Evolutionary conservation across 2,888 invertebrate genomes (phyloP).

Genomic region (Chrysopilus asiliformis): DNA sequence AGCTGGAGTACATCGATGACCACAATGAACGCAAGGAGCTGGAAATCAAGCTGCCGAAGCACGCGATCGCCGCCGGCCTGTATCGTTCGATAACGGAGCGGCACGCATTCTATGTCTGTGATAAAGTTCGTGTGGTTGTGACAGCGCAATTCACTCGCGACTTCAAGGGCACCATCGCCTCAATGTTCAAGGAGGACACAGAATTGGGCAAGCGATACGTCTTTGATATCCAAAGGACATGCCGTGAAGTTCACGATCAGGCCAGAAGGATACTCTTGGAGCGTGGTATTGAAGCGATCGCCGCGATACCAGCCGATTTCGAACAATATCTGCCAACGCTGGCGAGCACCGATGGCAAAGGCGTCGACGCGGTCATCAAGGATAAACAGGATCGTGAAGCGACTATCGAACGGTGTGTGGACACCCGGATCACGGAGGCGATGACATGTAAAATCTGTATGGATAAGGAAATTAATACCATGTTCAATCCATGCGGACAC

Average conservation of each 20-base stretch:
- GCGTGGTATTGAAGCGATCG: slow-evolving; percentile 28
- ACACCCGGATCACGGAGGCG: slow-evolving; percentile 43
- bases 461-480: slow-evolving; percentile 69
- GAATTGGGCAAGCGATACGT: slow-evolving; percentile 79
- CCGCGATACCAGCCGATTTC: slow-evolving; percentile 4
- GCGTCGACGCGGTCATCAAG: too few species aligned
- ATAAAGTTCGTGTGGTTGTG: slow-evolving; percentile 76
- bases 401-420: slow-evolving; percentile 33
- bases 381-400: slow-evolving; percentile 30
- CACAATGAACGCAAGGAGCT: slow-evolving; percentile 51
- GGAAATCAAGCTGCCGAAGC: slow-evolving; percentile 68
- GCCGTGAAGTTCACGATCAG: slow-evolving; percentile 80
- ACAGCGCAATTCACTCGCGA: slow-evolving; percentile 81
- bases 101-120: slow-evolving; percentile 86
- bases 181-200: slow-evolving; percentile 80
- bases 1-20: slow-evolving; percentile 58
- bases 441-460: slow-evolving; percentile 80
- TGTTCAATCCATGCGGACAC: slow-evolving; percentile 81
- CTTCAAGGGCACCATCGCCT: slow-evolving; percentile 78
- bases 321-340: slow-evolving; percentile 16
- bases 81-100: slow-evolving; percentile 82
- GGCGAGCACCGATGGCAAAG: slow-evolving; percentile 19
- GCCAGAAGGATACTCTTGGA: slow-evolving; percentile 62
- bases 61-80: slow-evolving; percentile 66
- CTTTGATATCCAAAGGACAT: slow-evolving; percentile 79